Evolutionary conservation across 1,140 invertebrate genomes (phyloP), one percentile per base, ranked within the genome.

Genomic region (Heliothis virescens): DNA sequence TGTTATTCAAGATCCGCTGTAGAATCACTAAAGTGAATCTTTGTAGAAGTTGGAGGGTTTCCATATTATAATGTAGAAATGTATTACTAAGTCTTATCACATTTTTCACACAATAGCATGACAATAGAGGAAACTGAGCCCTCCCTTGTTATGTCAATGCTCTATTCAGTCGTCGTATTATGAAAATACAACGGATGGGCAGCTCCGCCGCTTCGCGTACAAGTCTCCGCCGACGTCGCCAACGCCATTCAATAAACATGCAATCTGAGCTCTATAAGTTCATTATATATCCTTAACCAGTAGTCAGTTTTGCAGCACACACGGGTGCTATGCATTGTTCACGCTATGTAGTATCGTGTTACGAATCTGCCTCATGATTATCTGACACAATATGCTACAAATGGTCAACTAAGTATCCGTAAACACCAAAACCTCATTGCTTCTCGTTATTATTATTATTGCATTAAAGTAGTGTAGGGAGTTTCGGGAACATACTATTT

Each of bases 141-240:
- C 84, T 90, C 89, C 83, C 89, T 89, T 89, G 88, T 91, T 90
- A 92, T 93, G 81, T 80, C 88, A 90, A 89, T 85, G 85, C 83
- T 81, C 72, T 83, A 88, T 89, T 87, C 83, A 88, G 74, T 53
- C 59, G 60, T 65, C 60, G 87, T 92, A 89, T 94, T 94, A 92
- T 94, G 91, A 90, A 94, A 94, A 94, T 91, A 92, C 84, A 88
- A 87, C 80, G 87, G 86, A 85, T 86, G 85, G 86, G 80, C 80
- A 52, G 80, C 75, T 86, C 85, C 85, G 80, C 80, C 55, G 80
- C 75, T 80, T 72, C 62, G 83, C 62, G 79, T 71, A 83, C 60
- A 65, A 76, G 59, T 63, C 60, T n/a, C 50, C 72, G 73, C 41
- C 57, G 47, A 63, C n/a, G 71, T 50, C 75, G 81, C 69, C 78